phyloP scores from a whole-genome alignment of 2,888 invertebrate genomes.

The Cheilosia vernalis region DNA sequence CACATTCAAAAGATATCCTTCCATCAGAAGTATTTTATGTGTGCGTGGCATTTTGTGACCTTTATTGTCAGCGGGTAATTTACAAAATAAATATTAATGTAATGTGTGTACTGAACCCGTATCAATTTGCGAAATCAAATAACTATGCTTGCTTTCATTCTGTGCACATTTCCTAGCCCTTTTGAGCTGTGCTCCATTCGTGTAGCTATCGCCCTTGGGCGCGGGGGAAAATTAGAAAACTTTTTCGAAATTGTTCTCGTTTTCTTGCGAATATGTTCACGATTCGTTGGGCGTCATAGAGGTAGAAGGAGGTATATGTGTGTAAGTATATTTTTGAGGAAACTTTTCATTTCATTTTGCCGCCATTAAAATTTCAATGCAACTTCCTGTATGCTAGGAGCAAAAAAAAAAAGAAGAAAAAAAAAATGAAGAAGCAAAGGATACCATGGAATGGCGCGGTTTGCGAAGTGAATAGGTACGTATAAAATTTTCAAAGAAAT shows the following conservation, averaged over 20 bases:
- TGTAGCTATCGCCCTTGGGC: neutral
- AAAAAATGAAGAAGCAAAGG: neutral
- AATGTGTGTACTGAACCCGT: slow-evolving; percentile 54
- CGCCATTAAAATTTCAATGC: slow-evolving; percentile 59
- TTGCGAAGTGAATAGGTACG: slow-evolving; percentile 34
- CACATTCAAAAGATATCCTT: neutral
- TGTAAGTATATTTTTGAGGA: slow-evolving; percentile 15
- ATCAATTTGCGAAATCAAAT: slow-evolving; percentile 70
- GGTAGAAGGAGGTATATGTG: neutral
- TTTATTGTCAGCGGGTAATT: slow-evolving; percentile 56
- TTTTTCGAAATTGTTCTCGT: slow-evolving; percentile 10
- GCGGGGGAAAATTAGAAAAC: slow-evolving; percentile 36
- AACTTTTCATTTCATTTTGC: slow-evolving; percentile 51
- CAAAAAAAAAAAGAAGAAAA: neutral
- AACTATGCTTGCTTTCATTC: slow-evolving; percentile 51
- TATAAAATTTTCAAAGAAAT: slow-evolving; percentile 52
- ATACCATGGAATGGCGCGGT: neutral
- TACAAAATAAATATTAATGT: slow-evolving; percentile 58
- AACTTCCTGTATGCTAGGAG: slow-evolving; percentile 29
- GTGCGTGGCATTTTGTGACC: neutral
- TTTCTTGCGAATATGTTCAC: slow-evolving; percentile 8
- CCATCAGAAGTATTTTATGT: neutral
- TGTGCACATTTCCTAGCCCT: slow-evolving; percentile 14
- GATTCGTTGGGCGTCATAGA: neutral
- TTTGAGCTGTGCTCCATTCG: slow-evolving; percentile 3